Conservation (phyloP, 2,797 vertebrate species). For the Crocodylus rhombifer region DNA sequence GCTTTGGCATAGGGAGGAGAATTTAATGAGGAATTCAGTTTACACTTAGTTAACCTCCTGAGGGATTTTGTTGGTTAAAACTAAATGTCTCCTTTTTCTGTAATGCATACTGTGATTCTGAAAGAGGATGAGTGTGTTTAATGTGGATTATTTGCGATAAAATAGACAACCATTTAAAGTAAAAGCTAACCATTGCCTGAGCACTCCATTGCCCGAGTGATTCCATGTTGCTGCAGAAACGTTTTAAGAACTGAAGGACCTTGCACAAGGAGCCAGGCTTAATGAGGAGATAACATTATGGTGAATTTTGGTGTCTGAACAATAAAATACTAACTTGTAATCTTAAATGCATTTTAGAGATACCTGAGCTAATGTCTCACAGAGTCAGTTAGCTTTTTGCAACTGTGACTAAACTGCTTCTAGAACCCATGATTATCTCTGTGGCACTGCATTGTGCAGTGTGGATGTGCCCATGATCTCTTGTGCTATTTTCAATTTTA, state of each 20-base stretch:
- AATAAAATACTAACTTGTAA: background rate
- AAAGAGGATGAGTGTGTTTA: background rate
- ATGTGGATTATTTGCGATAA: background rate
- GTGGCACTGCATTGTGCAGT: too few species aligned
- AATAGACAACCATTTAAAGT: background rate
- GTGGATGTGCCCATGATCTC: background rate
- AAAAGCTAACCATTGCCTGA: background rate
- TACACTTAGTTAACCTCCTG: slow-evolving; percentile 53
- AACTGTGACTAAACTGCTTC: too few species aligned
- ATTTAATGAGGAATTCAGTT: slow-evolving; percentile 68
- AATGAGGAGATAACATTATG: background rate
- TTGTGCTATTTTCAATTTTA: background rate
- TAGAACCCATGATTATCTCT: too few species aligned
- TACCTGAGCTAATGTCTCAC: too few species aligned
- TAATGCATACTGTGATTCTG: background rate
- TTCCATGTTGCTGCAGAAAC: rapidly evolving
- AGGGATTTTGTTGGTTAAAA: slow-evolving; percentile 46
- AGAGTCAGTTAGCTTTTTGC: too few species aligned
- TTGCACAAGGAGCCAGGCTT: background rate
- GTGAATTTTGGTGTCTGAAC: background rate
- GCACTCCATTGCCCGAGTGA: rapidly evolving
- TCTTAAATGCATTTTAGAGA: background rate
- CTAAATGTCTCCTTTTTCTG: slow-evolving; percentile 2
- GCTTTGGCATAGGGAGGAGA: slow-evolving; percentile 67
- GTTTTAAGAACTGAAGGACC: background rate